Evolutionary conservation across 2,888 invertebrate species (phyloP), one percentile per base, ranked within the genome.

Genomic region (Pristionchus mayeri): DNA sequence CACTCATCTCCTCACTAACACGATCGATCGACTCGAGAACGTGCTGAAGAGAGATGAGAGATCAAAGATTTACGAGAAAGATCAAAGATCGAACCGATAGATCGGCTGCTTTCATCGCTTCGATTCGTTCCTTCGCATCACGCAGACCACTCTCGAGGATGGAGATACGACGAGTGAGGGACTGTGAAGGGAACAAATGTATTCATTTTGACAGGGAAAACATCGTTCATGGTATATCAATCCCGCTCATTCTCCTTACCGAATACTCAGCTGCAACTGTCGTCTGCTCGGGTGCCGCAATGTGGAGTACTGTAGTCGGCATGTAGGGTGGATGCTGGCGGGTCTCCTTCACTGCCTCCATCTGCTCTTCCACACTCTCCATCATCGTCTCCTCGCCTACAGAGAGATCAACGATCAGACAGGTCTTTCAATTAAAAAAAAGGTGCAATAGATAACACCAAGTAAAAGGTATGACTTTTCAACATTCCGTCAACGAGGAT

Each of bases 1-100:
- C 48, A n/a, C 37, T n/a, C 48, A 76, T 48, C 76, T 76, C 48
- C 44, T 48, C 48, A 24, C 24, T 44, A 24, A 76, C 44, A 27
- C 48, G 44, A 27, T 76, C 76, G 48, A 76, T 76, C 48, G 76
- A 76, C 48, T 76, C 76, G 76, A 76, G 48, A 7, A 76, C 48
- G 48, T 76, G 44, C 76, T 76, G 48, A 21, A 48, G 48, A 9
- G 48, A n/a, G 75, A 34, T 16, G n/a, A 11, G 40, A 40, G 37
- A 40, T 37, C 40, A 71, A 44, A 21, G 21, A 40, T 16, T 16
- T 30, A 34, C 67, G 3, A 67, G 6, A 57, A 18, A 57, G 24
- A 63, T 63, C 40, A 75, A 40, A 40, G 40, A 24, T 40, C 75
- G 44, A 44, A 76, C 48, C 24, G 67, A 48, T 34, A 48, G 24